Percentiles rank a stretch among this genome's conserved stretches.
Evolutionary conservation across 2,888 invertebrate genomes (phyloP).

Genomic region (Morpho deidamia): DNA sequence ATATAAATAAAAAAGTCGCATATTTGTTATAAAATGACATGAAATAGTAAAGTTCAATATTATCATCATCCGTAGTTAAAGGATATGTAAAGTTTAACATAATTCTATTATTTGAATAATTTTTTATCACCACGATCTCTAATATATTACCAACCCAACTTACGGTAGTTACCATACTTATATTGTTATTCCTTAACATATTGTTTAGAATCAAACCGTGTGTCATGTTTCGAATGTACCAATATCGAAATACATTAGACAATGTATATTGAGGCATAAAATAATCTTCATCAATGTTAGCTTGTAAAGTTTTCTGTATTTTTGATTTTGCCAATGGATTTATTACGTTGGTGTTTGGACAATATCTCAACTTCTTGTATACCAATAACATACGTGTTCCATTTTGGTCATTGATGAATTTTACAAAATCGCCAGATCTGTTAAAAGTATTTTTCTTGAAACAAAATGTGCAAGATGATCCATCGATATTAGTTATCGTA

Average conservation of each 20-base stretch:
- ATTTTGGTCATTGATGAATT: not conserved
- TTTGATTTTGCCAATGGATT: too few relatives aligned
- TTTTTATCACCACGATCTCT: not conserved
- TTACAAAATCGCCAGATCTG: not conserved
- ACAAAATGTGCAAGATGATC: not conserved
- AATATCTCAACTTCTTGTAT: not conserved
- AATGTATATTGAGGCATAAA: not conserved
- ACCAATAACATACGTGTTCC: not conserved
- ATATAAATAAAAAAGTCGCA: not conserved
- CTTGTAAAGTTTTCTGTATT: not conserved
- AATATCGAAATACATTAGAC: not conserved
- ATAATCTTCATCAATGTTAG: not conserved
- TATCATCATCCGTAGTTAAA: not conserved
- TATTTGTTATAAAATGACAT: not conserved
- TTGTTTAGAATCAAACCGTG: not conserved
- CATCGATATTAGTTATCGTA: not conserved
- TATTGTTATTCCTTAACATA: not conserved
- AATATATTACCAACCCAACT: not conserved
- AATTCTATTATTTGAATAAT: not conserved
- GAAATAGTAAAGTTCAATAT: not conserved
- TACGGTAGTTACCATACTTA: not conserved
- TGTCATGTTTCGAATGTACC: conserved; percentile 4
- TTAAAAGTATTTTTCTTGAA: not conserved
- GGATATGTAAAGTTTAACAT: not conserved
- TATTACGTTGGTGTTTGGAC: not conserved